Conservation (phyloP, 2,888 invertebrate genomes). For the Heteromyza rotundicornis region DNA sequence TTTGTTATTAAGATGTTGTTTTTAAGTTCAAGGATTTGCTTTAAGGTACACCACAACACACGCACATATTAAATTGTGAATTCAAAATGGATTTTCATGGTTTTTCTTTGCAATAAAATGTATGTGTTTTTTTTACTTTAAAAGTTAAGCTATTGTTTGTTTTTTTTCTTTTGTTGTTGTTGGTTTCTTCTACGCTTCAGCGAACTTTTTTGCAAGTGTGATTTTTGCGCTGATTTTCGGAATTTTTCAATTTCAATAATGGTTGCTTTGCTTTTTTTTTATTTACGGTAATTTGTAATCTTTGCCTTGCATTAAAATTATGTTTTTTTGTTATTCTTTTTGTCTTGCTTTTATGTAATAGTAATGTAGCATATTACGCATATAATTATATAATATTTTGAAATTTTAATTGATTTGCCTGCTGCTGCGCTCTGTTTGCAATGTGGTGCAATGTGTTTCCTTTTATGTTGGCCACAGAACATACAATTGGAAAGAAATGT, state of each 20-base stretch:
- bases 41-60: not conserved
- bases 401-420: not conserved
- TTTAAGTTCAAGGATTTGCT: not conserved
- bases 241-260: not conserved
- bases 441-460: no score
- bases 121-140: not conserved
- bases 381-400: not conserved
- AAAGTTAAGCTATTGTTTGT: not conserved
- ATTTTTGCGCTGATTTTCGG: no score
- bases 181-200: conserved; percentile 15
- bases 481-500: conserved; percentile 14
- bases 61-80: not conserved
- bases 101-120: conserved; percentile 1
- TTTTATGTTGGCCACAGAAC: conserved; percentile 12
- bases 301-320: conserved; percentile 20
- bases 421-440: conserved; percentile 16
- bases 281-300: not conserved
- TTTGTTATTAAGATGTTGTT: no score
- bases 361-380: not conserved
- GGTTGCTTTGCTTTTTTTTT: not conserved
- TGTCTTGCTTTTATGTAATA: not conserved
- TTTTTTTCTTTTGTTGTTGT: conserved; percentile 6
- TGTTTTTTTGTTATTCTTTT: conserved; percentile 15
- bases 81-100: not conserved
- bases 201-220: no score